Evolutionary conservation across 2,888 invertebrate species (phyloP).

Genomic region (Stenichneumon culpator): DNA sequence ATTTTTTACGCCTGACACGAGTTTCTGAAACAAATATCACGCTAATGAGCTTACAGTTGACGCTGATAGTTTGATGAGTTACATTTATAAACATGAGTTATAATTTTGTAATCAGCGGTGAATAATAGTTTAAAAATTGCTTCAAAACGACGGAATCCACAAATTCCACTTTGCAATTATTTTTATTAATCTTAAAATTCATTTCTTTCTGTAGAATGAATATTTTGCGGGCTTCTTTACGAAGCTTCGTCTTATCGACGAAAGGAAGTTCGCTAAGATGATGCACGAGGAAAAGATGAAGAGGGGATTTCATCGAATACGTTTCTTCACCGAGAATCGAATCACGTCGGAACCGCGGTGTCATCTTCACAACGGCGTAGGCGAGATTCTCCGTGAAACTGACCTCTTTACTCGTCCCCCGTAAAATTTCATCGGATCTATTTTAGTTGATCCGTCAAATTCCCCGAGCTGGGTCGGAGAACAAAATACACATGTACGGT

Average conservation of each 20-base stretch:
- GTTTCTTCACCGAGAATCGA: slow-evolving; percentile 30
- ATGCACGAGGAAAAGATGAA: not conserved
- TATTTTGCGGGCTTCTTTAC: not conserved
- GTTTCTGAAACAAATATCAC: no score
- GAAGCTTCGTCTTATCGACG: not conserved
- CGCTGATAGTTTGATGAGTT: no score
- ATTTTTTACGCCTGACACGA: no score
- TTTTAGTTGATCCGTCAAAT: not conserved
- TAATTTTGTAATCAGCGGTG: no score
- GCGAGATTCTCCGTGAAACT: slow-evolving; percentile 9
- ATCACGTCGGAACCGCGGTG: slow-evolving; percentile 7
- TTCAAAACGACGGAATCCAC: no score
- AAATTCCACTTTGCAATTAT: no score
- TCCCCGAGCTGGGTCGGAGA: not conserved
- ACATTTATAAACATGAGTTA: no score
- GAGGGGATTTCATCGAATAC: not conserved
- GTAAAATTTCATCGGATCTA: not conserved
- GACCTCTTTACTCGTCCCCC: not conserved
- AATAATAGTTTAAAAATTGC: no score
- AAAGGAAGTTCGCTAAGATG: slow-evolving; percentile 6
- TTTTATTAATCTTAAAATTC: no score
- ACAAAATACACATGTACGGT: not conserved
- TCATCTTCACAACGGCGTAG: not conserved
- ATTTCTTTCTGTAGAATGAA: not conserved
- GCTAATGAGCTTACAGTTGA: no score